These are phyloP conservation scores for Venturia canescens DNA, from an alignment of 1,140 invertebrate species.

Conservation along the genomic window DNA sequence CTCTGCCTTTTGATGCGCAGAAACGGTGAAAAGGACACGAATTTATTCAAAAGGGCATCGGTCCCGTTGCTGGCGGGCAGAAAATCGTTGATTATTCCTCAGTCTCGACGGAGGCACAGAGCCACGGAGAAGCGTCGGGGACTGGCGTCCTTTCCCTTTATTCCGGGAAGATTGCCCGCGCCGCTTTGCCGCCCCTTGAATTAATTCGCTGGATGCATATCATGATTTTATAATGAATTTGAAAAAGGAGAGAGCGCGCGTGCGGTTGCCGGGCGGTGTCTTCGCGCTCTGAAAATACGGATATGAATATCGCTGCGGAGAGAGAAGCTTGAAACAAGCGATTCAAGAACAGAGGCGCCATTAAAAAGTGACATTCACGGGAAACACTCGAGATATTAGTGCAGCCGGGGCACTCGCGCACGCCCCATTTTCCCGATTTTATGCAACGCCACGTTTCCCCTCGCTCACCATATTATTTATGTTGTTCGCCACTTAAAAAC, in stretches of 20 bases:
- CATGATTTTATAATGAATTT: slow-evolving; percentile 71
- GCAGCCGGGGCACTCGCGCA: slow-evolving; percentile 45
- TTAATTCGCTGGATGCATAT: slow-evolving; percentile 72
- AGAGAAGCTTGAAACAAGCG: slow-evolving; percentile 36
- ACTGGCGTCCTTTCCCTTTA: slow-evolving; percentile 53
- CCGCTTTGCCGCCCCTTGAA: slow-evolving; percentile 74
- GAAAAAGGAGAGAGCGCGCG: slow-evolving; percentile 44
- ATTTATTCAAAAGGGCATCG: slow-evolving; percentile 46
- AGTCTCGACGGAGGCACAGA: slow-evolving; percentile 48
- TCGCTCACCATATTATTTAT: slow-evolving; percentile 5
- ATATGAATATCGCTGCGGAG: not conserved
- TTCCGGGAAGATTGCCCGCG: slow-evolving; percentile 60
- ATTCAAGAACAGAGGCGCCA: slow-evolving; percentile 29
- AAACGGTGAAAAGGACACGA: not conserved
- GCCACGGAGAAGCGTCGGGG: slow-evolving; percentile 52
- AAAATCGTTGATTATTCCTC: slow-evolving; percentile 44
- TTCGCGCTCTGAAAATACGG: not conserved
- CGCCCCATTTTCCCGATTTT: slow-evolving; percentile 54
- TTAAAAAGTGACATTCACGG: slow-evolving; percentile 39
- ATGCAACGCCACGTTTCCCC: slow-evolving; percentile 66
- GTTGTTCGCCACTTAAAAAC: slow-evolving; percentile 1
- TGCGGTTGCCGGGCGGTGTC: not conserved
- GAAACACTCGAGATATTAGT: slow-evolving; percentile 6
- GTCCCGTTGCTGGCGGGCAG: slow-evolving; percentile 1
- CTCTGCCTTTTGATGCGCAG: slow-evolving; percentile 37